phyloP scores from a whole-genome alignment of 92 coral and sea anemone species.

The Isaurus tuberculatus region DNA sequence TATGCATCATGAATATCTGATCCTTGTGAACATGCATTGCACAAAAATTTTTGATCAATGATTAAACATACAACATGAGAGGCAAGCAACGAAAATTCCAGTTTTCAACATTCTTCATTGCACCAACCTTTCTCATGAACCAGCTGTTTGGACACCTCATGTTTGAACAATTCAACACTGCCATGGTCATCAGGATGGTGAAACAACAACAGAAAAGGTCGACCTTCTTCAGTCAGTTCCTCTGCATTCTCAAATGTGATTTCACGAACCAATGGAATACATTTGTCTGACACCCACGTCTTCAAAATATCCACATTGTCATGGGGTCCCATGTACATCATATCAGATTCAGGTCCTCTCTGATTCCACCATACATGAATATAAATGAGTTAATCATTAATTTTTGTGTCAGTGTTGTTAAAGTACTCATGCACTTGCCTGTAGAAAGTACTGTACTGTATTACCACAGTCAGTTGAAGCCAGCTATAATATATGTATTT shows the following conservation, averaged over 20 bases:
- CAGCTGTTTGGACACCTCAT: conserved; percentile 86
- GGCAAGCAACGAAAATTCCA: too few species aligned
- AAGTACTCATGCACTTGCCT: too few species aligned
- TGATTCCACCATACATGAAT: background rate
- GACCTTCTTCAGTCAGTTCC: conserved; percentile 96
- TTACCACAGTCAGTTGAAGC: too few species aligned
- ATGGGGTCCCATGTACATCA: conserved; percentile 77
- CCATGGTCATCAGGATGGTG: conserved; percentile 85
- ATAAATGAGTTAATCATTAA: background rate
- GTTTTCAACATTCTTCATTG: too few species aligned
- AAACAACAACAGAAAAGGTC: conserved; percentile 89
- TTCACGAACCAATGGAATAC: conserved; percentile 94
- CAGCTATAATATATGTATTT: too few species aligned
- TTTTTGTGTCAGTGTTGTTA: background rate
- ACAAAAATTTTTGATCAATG: too few species aligned
- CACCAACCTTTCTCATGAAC: conserved; percentile 81
- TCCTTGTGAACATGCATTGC: too few species aligned
- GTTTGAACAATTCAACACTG: conserved; percentile 77
- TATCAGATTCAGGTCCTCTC: conserved; percentile 75
- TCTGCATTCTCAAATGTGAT: conserved; percentile 99
- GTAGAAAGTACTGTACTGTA: too few species aligned
- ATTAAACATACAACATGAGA: too few species aligned
- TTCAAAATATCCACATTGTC: conserved; percentile 69
- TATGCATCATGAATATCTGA: too few species aligned
- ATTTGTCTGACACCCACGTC: conserved; percentile 90